Conservation (phyloP, 2,888 invertebrate genomes). For the Synergus japonicus region DNA sequence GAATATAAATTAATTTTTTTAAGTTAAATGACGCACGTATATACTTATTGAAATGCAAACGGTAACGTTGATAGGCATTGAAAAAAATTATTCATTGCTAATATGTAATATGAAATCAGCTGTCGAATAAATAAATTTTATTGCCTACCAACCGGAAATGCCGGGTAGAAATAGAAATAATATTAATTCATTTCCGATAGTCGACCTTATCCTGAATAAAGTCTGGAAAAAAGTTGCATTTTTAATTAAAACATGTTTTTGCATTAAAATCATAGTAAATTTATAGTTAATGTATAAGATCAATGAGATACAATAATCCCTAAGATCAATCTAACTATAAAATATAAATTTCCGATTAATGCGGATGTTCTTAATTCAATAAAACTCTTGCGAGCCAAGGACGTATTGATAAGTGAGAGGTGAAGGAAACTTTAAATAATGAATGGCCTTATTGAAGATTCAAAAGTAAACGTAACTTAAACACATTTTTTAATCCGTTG, state of each 20-base stretch:
- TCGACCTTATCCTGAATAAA: background rate
- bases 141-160: background rate
- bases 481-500: background rate
- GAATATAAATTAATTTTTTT: background rate
- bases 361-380: slow-evolving; percentile 7
- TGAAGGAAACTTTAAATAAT: slow-evolving; percentile 14
- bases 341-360: background rate
- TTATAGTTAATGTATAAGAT: background rate
- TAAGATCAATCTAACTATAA: background rate
- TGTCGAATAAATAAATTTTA: slow-evolving; percentile 11
- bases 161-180: background rate
- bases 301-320: background rate
- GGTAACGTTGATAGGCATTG: background rate
- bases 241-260: background rate
- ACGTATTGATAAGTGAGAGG: background rate
- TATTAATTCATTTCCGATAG: background rate
- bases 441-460: background rate
- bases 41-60: slow-evolving; percentile 1
- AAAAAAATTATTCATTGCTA: slow-evolving; percentile 5
- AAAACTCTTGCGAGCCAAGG: background rate
- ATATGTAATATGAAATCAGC: background rate
- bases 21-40: background rate
- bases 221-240: background rate
- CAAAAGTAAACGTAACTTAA: background rate
- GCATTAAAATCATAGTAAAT: background rate